These are phyloP conservation scores for Elaphurus davidianus DNA, from an alignment of 2,113 vertebrate species.

Conservation along the genomic window DNA sequence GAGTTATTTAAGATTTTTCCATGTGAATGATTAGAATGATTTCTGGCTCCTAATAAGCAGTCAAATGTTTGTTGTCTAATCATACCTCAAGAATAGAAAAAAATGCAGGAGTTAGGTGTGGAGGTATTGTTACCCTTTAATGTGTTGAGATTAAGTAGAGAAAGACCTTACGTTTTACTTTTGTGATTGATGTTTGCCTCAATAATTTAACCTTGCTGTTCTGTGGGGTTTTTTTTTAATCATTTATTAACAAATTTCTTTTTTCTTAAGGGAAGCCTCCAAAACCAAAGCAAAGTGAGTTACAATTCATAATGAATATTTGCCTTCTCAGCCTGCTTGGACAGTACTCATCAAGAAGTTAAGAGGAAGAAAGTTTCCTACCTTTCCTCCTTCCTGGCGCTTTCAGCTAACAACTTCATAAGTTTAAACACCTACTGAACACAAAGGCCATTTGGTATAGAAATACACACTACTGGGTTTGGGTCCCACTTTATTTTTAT, in stretches of 20 bases:
- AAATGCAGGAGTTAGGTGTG: neutral
- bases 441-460: neutral
- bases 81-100: neutral
- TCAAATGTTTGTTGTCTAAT: neutral
- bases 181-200: neutral
- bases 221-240: neutral
- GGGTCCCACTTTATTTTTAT: neutral
- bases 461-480: neutral
- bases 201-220: conserved; percentile 43
- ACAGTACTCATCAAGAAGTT: conserved; percentile 44
- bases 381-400: conserved; percentile 34
- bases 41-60: neutral
- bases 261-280: conserved; percentile 69
- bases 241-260: conserved; percentile 69
- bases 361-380: conserved; percentile 39
- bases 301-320: conserved; percentile 21
- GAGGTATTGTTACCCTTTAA: neutral
- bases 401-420: conserved; percentile 14
- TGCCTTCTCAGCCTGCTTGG: conserved; percentile 56
- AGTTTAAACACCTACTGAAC: conserved; percentile 24
- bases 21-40: neutral
- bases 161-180: neutral
- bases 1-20: neutral
- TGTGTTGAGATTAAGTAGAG: neutral
- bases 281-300: conserved; percentile 55